Percentiles rank a stretch among this genome's conserved stretches.
Conservation (phyloP, 2,113 vertebrate genomes). For the Casuarius casuarius region DNA sequence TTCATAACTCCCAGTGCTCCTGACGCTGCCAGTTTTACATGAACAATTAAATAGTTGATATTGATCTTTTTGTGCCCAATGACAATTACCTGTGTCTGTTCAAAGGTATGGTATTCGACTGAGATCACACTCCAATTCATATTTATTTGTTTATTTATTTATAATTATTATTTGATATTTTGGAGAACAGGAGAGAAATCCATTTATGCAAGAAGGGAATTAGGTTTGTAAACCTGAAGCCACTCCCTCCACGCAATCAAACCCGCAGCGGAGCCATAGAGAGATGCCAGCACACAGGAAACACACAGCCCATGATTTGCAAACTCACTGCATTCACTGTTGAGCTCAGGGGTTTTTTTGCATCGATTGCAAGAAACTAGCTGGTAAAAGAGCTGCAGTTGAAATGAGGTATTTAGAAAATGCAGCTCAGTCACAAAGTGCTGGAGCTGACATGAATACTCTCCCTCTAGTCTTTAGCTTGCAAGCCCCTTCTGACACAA, state of each 20-base stretch:
- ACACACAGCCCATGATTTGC: background rate
- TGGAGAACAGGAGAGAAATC: background rate
- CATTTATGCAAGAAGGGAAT: background rate
- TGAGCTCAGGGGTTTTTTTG: background rate
- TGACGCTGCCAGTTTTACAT: background rate
- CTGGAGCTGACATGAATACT: background rate
- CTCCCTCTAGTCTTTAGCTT: background rate
- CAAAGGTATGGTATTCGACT: background rate
- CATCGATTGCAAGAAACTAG: accelerated
- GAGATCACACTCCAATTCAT: background rate
- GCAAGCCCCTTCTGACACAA: background rate
- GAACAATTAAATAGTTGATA: background rate
- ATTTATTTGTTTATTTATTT: background rate
- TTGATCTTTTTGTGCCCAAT: background rate
- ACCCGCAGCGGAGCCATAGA: background rate
- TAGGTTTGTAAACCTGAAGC: background rate
- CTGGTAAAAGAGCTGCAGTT: background rate
- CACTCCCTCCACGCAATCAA: background rate
- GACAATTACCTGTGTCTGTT: background rate
- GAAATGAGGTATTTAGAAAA: background rate
- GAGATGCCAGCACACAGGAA: background rate
- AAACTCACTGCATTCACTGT: background rate
- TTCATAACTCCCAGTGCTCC: background rate
- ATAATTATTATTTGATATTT: background rate
- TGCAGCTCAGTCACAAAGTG: background rate